Evolutionary conservation across 1,140 invertebrate genomes (phyloP), one percentile per base, ranked within the genome.

Genomic region (Drosophila novamexicana): DNA sequence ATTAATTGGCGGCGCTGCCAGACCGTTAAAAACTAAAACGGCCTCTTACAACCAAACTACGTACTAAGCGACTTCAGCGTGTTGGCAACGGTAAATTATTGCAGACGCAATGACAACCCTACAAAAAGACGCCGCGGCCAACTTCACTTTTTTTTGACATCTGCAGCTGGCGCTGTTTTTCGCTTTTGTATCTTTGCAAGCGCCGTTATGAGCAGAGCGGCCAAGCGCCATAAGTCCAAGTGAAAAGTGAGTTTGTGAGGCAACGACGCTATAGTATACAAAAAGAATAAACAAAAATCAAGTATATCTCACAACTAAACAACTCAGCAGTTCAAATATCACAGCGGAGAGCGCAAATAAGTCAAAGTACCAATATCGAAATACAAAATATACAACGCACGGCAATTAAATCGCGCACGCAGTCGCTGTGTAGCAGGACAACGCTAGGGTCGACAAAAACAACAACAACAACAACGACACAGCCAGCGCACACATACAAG

Each of bases 181-280:
- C 64, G 49, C 63, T 77, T 74, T 79, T 79, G 77, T 79, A 79
- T 79, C 77, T 77, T 79, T 77, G 75, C 77, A 79, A 77, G 64
- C 64, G 69, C 77, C 77, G 77, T 79, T 79, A 79, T 67, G 74
- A 74, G 37, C 69, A 69, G 69, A 79, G 77, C 77, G 69, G 77
- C 77, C 63, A 59, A 77, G 77, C 75, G 77, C 32, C 74, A 73
- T 63, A 71, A 68, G 63, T 77, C 58, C 18, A 59, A 64, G 67
- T 78, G 62, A 77, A 70, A 77, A 77, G 59, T 74, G 54, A 79
- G 70, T 77, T 77, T 72, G 50, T 65, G 45, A 36, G 37, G 37
- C 39, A 62, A 58, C 37, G 34, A 50, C 59, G 58, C 62, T 57
- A 45, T 37, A 18, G 64, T 45, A 64, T 50, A 42, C 9, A 65